Percentiles rank a stretch among this genome's conserved stretches.
These are phyloP conservation scores for Pangasius sanitwongsei DNA, from an alignment of 2,797 vertebrate species.

Conservation along the genomic window DNA sequence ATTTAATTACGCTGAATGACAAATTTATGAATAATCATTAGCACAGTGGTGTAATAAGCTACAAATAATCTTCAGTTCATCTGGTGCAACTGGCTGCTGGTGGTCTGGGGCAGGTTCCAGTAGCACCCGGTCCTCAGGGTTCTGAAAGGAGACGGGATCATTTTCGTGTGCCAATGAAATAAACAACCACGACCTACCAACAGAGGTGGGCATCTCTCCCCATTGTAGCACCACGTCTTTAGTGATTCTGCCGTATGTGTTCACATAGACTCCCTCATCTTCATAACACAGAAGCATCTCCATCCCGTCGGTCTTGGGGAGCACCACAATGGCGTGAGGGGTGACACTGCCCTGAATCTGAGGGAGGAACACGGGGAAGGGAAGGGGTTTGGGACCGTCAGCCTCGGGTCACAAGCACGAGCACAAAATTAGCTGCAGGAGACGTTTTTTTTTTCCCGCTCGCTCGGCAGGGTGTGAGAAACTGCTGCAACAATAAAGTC, in stretches of 20 bases:
- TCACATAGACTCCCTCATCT: conserved; percentile 97
- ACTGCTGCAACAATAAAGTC: conserved; percentile 78
- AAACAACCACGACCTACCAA: conserved; percentile 85
- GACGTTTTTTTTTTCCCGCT: conserved; percentile 46
- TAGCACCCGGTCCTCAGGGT: conserved; percentile 34
- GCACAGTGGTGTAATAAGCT: neutral
- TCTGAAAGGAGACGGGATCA: conserved; percentile 58
- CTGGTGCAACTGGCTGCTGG: conserved; percentile 16
- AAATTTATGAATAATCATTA: neutral
- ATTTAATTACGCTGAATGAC: neutral
- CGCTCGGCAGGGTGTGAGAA: conserved; percentile 66
- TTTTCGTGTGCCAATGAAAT: conserved; percentile 56
- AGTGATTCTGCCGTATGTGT: conserved; percentile 97
- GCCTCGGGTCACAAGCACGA: conserved; percentile 59
- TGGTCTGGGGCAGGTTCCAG: conserved; percentile 14
- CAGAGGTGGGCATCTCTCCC: conserved; percentile 99
- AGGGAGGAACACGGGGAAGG: conserved; percentile 59
- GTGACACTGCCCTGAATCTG: conserved; percentile 99
- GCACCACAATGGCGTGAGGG: conserved; percentile 97
- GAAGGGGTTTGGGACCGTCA: conserved; percentile 52
- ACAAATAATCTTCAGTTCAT: neutral
- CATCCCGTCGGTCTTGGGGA: conserved; percentile 98
- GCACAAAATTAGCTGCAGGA: conserved; percentile 60
- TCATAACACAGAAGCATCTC: conserved; percentile 99
- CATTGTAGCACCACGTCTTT: conserved; percentile 99